Evolutionary conservation across 2,797 vertebrate genomes (phyloP).

Genomic region (Eutrigla gurnardus): DNA sequence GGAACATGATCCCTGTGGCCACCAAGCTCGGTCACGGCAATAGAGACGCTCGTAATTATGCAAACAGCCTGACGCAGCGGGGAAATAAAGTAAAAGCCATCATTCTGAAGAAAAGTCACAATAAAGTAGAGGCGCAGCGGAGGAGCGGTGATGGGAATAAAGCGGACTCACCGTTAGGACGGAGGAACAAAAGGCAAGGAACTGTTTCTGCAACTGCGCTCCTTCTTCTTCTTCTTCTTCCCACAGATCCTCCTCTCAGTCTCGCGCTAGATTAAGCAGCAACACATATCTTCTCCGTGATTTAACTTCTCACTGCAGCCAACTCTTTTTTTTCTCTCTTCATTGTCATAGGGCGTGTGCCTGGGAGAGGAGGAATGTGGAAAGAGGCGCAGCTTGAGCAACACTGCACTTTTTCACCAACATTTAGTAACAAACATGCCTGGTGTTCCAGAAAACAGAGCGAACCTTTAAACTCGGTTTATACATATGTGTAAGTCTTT

Average conservation of each 20-base stretch:
- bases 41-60: conserved; percentile 53
- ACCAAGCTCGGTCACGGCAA: conserved; percentile 54
- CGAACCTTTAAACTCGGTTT: not conserved
- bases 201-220: conserved; percentile 19
- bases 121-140: not conserved
- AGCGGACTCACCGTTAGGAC: conserved; percentile 58
- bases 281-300: conserved; percentile 81
- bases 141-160: not conserved
- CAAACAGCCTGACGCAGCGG: conserved; percentile 68
- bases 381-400: conserved; percentile 74
- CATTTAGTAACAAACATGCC: conserved; percentile 28
- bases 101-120: conserved; percentile 20
- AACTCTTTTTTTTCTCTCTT: conserved; percentile 46
- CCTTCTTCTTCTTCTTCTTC: conserved; percentile 32
- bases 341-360: conserved; percentile 84
- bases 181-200: conserved; percentile 27
- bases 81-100: conserved; percentile 45
- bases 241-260: conserved; percentile 59
- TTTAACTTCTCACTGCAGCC: conserved; percentile 75
- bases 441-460: not conserved
- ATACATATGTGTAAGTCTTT: too few relatives aligned
- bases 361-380: conserved; percentile 76
- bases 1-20: conserved; percentile 74
- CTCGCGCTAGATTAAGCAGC: conserved; percentile 67
- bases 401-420: conserved; percentile 29